Evolutionary conservation across 2,797 vertebrate species (phyloP).

Genomic region (Anableps anableps): DNA sequence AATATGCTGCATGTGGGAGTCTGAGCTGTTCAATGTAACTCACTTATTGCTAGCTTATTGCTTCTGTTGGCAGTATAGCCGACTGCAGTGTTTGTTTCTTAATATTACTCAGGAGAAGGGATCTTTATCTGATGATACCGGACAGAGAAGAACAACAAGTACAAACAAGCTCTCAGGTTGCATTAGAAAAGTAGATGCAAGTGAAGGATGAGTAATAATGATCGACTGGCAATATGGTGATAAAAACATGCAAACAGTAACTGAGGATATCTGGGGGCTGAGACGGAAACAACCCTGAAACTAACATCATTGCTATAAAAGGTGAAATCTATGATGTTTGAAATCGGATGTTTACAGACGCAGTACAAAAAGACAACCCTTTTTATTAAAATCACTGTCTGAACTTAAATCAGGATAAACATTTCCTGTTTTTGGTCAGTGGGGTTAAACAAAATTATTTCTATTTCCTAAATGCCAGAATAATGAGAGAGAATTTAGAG

Average conservation of each 20-base stretch:
- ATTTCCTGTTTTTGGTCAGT: neutral
- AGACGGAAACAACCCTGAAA: neutral
- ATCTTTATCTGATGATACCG: neutral
- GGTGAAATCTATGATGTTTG: neutral
- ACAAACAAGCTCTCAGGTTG: neutral
- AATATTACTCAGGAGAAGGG: neutral
- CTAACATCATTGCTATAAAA: neutral
- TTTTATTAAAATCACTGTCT: neutral
- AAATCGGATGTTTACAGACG: neutral
- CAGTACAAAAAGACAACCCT: neutral
- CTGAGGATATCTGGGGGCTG: neutral
- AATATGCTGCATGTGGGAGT: neutral
- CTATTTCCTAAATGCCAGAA: neutral
- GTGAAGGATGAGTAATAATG: neutral
- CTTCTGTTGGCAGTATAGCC: neutral
- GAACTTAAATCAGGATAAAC: neutral
- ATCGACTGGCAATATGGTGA: neutral
- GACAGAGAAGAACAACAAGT: neutral
- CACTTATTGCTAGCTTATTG: neutral
- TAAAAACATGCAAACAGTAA: neutral
- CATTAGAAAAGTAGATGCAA: neutral
- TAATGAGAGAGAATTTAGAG: neutral
- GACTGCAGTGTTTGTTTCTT: neutral
- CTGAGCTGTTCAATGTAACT: neutral
- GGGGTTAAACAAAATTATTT: neutral